These are phyloP conservation scores for Bos javanicus DNA, from an alignment of 2,113 vertebrate species.

Conservation along the genomic window DNA sequence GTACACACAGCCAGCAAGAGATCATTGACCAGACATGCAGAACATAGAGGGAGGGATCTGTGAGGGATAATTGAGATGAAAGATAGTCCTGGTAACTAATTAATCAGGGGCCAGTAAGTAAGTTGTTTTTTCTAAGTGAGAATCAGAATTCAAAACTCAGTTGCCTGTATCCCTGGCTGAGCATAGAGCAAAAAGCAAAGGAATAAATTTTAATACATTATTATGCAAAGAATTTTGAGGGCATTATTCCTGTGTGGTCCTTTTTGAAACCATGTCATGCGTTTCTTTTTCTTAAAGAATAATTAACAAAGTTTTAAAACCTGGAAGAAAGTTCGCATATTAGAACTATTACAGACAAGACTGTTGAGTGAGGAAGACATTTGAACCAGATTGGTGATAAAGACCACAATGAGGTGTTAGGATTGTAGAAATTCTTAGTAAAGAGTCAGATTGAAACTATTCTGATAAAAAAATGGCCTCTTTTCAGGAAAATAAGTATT, in stretches of 20 bases:
- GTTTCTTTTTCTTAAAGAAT: constrained; percentile 11
- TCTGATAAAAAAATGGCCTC: neutral
- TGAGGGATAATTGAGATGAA: neutral
- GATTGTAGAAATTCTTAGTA: neutral
- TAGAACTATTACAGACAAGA: neutral
- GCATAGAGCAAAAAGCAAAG: neutral
- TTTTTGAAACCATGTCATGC: neutral
- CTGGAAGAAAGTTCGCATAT: neutral
- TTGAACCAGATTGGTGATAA: neutral
- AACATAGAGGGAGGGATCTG: neutral
- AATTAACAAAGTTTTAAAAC: neutral
- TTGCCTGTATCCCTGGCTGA: neutral
- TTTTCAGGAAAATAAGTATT: neutral
- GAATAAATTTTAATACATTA: neutral
- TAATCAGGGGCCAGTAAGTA: neutral
- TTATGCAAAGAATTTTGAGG: constrained; percentile 1
- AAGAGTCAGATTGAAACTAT: neutral
- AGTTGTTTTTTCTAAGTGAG: neutral
- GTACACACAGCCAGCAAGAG: neutral
- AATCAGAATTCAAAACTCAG: neutral
- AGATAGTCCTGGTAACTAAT: neutral
- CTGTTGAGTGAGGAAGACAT: neutral
- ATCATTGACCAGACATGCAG: neutral
- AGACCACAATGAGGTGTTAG: neutral
- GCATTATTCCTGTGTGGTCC: neutral